Base-by-base conservation (phyloP, 2,797 vertebrate species). In the Scarus forsteni region DNA sequence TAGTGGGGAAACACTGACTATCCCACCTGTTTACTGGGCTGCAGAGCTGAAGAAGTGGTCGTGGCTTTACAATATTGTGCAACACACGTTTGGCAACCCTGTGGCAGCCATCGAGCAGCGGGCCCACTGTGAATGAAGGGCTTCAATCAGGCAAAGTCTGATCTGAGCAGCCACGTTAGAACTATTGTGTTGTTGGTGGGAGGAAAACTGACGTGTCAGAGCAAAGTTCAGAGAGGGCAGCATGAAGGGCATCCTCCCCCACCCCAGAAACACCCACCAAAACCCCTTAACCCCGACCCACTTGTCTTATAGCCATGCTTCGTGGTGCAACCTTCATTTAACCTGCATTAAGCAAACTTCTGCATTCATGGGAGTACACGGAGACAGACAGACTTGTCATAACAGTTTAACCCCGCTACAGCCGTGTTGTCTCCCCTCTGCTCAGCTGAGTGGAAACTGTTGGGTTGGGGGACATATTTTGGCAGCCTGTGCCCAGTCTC, bases 151-250 rank as follows among this genome's bases (percentile, higher is more conserved):
- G 45, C 69, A 72, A 65, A 71, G 63, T 66, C 65, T 77, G 42
- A 10, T 48, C 49, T 36, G 52, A 68, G 36, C 1, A 34, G 56
- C 15, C 34, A 18, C 34, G 43, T 62, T 67, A 57, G 55, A 34
- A 8, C 44, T 36, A 19, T 46, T 67, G 64, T 8, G 38, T 14
- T 70, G 43, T 9, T 43, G 50, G 11, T 45, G 54, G 51, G 73
- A 63, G 66, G 16, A 15, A 58, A 64, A 73, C 14, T 63, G 61
- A 85, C 11, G 10, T 78, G 86, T 85, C 76, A 75, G 90, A 72
- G 8, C 89, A 92, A 93, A 92, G 92, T 93, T 89, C 91, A 84
- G 13, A 7, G 50, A 72, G 61, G 60, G 68, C 77, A 67, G 11
- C 35, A 1, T 60, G 69, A 40, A 75, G 59, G 57, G 46, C 53